phyloP scores from a whole-genome alignment of 2,113 vertebrate species.

The Forbesichthys papilliferus region DNA sequence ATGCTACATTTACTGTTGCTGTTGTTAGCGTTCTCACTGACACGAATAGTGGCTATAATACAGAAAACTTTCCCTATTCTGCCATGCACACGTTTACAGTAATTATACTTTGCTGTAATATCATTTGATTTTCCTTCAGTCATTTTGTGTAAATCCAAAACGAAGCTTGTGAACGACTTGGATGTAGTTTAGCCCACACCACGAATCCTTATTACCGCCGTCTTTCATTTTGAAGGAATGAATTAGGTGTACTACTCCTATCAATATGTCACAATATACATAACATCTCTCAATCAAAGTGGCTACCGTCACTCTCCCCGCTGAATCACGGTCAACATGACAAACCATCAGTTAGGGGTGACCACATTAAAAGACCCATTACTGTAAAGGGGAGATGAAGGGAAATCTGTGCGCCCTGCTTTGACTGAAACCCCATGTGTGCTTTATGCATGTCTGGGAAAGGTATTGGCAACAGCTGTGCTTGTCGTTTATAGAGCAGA shows the following conservation, averaged over 20 bases:
- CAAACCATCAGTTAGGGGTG: too few species aligned
- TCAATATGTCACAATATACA: too few species aligned
- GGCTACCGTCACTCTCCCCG: too few species aligned
- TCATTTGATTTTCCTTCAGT: neutral
- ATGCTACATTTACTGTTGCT: neutral
- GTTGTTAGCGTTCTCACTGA: constrained; percentile 5
- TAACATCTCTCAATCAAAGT: too few species aligned
- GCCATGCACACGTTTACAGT: neutral
- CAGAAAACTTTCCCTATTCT: neutral
- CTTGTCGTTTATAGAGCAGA: neutral
- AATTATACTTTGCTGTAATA: neutral
- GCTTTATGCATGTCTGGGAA: constrained; percentile 7
- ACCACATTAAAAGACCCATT: neutral
- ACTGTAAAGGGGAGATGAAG: neutral
- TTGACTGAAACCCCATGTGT: neutral
- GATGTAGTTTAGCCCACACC: too few species aligned
- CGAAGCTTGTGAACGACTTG: too few species aligned
- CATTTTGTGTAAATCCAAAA: too few species aligned
- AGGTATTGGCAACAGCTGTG: constrained; percentile 4
- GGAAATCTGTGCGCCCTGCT: neutral
- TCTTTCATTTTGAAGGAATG: too few species aligned
- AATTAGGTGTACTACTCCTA: too few species aligned
- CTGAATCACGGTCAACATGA: too few species aligned
- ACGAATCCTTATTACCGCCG: too few species aligned
- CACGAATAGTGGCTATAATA: too few species aligned